A percentile compares a stretch with the other conserved stretches of the same genome.
Evolutionary conservation across 2,797 vertebrate species (phyloP).

Genomic region (Percopsis omiscomaycus): DNA sequence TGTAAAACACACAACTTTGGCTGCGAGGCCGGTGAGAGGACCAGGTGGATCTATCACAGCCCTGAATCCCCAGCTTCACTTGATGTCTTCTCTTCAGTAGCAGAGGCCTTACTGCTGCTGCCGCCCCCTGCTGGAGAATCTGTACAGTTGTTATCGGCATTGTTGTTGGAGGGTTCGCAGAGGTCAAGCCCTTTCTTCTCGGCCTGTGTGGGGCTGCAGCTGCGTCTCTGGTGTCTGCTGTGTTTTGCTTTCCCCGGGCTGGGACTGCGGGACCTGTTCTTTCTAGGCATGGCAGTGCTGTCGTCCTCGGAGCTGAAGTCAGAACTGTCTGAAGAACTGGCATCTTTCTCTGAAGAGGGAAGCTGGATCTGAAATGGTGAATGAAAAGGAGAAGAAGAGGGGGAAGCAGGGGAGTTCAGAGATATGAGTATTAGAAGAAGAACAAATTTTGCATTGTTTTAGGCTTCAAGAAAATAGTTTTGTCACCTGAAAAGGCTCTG

Average conservation of each 20-base stretch:
- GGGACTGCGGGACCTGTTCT: constrained; percentile 85
- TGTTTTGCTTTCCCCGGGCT: constrained; percentile 81
- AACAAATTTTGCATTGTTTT: background rate
- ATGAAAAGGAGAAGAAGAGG: constrained; percentile 24
- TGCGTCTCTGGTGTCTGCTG: constrained; percentile 70
- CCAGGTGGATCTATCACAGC: constrained; percentile 55
- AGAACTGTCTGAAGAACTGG: constrained; percentile 88
- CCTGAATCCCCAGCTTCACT: constrained; percentile 43
- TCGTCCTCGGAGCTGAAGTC: constrained; percentile 90
- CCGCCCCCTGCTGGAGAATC: constrained; percentile 59
- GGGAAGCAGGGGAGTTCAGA: background rate
- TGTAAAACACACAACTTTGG: constrained; percentile 65
- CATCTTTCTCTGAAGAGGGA: constrained; percentile 77
- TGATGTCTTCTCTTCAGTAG: constrained; percentile 24
- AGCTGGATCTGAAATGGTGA: constrained; percentile 83
- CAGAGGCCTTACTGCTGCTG: constrained; percentile 31
- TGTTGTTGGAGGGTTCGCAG: constrained; percentile 54
- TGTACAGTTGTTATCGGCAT: constrained; percentile 25
- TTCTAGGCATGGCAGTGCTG: constrained; percentile 84
- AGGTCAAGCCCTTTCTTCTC: constrained; percentile 75
- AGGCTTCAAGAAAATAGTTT: background rate
- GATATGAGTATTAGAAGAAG: background rate
- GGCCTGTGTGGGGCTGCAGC: constrained; percentile 67
- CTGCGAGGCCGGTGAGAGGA: constrained; percentile 52
- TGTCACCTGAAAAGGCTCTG: constrained; percentile 95